A percentile compares a stretch with the other conserved stretches of the same genome.
These are phyloP conservation scores for Tragelaphus eurycerus DNA, from an alignment of 2,797 vertebrate species.

Conservation along the genomic window DNA sequence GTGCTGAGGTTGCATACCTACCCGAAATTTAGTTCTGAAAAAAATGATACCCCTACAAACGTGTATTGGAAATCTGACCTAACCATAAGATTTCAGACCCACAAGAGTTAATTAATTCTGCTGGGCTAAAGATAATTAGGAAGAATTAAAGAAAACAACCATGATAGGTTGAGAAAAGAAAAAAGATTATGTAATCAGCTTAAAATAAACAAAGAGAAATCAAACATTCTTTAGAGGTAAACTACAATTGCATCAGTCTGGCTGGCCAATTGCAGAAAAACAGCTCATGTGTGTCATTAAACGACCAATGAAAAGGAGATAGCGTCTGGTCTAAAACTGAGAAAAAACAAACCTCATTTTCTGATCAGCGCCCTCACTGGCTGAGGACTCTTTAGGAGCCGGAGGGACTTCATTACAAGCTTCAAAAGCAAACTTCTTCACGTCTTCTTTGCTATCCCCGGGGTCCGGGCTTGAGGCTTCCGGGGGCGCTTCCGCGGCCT, in stretches of 20 bases:
- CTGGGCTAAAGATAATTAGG: slow-evolving; percentile 76
- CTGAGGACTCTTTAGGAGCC: slow-evolving; percentile 96
- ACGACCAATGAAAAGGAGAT: slow-evolving; percentile 94
- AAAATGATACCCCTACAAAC: slow-evolving; percentile 80
- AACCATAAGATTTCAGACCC: slow-evolving; percentile 81
- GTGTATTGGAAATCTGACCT: slow-evolving; percentile 83
- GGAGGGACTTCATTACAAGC: slow-evolving; percentile 90
- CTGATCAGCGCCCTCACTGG: slow-evolving; percentile 99
- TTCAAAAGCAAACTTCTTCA: slow-evolving; percentile 91
- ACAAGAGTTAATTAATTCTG: slow-evolving; percentile 78
- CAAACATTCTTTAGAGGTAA: slow-evolving; percentile 78
- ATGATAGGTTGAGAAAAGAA: slow-evolving; percentile 80
- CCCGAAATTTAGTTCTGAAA: slow-evolving; percentile 81
- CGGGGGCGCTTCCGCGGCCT: slow-evolving; percentile 82
- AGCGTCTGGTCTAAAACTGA: slow-evolving; percentile 98
- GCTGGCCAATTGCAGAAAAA: slow-evolving; percentile 87
- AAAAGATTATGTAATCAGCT: slow-evolving; percentile 81
- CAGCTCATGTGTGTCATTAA: slow-evolving; percentile 84
- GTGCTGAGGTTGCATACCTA: slow-evolving; percentile 83
- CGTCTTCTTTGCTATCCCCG: slow-evolving; percentile 85
- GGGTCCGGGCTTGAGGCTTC: slow-evolving; percentile 88
- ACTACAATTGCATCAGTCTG: slow-evolving; percentile 81
- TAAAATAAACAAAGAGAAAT: slow-evolving; percentile 82
- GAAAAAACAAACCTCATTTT: slow-evolving; percentile 99
- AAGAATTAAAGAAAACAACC: slow-evolving; percentile 83